Evolutionary conservation across 2,888 invertebrate genomes (phyloP).

Genomic region (Acanthoscelides obtectus): DNA sequence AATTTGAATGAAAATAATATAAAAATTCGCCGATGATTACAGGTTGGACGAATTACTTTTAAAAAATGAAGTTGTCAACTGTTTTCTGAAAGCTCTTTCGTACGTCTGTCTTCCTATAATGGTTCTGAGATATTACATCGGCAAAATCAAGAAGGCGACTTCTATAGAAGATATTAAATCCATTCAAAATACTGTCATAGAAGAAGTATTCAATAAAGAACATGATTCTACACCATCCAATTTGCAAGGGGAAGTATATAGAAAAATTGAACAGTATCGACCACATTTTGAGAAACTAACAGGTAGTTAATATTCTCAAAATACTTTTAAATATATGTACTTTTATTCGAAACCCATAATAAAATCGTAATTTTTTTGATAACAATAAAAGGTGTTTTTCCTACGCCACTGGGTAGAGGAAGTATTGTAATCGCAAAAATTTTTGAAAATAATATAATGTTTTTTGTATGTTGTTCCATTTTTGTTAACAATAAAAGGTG

Average conservation of each 20-base stretch:
- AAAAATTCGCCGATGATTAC: background rate
- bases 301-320: too few relatives aligned
- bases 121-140: slow-evolving; percentile 42
- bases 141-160: slow-evolving; percentile 17
- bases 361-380: too few relatives aligned
- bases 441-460: too few relatives aligned
- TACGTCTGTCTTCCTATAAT: slow-evolving; percentile 47
- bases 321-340: too few relatives aligned
- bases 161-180: background rate
- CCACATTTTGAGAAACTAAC: background rate
- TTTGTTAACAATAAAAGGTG: too few relatives aligned
- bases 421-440: too few relatives aligned
- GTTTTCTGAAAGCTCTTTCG: slow-evolving; percentile 47
- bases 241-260: background rate
- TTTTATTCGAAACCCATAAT: too few relatives aligned
- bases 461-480: too few relatives aligned
- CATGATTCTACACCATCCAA: background rate
- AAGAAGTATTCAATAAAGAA: background rate
- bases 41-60: slow-evolving; percentile 37
- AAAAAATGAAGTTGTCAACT: slow-evolving; percentile 37
- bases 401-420: too few relatives aligned
- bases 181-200: background rate
- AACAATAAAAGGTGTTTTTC: too few relatives aligned
- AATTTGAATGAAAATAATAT: background rate
- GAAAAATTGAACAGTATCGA: background rate